A percentile compares a stretch with the other conserved stretches of the same genome.
Evolutionary conservation across 2,797 vertebrate genomes (phyloP).

Genomic region (Sebastes reedi): DNA sequence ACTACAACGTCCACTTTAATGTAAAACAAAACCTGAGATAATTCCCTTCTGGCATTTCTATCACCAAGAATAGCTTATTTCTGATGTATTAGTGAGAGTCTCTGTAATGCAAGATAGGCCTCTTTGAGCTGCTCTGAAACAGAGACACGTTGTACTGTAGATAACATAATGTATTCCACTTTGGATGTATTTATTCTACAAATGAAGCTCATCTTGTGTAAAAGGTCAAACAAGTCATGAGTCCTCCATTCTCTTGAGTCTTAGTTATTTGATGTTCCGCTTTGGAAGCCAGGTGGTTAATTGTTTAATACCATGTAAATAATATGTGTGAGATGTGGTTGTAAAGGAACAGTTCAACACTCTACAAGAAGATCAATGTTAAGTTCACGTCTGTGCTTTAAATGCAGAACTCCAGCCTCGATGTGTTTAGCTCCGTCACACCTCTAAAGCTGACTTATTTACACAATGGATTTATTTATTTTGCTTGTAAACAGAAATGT

Average conservation of each 20-base stretch:
- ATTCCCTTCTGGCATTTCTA: conserved; percentile 1
- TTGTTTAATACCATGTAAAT: neutral
- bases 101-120: neutral
- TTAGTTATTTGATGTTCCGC: neutral
- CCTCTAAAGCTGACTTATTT: neutral
- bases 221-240: neutral
- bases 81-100: neutral
- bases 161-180: neutral
- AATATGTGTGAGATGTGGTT: neutral
- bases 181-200: neutral
- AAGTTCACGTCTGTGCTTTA: neutral
- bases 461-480: neutral
- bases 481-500: neutral
- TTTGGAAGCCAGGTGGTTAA: neutral
- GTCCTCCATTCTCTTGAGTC: neutral
- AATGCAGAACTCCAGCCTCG: neutral
- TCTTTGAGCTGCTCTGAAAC: neutral
- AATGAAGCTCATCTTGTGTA: neutral
- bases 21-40: neutral
- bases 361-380: neutral
- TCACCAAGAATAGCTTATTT: neutral
- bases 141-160: neutral
- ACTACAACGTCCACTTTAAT: neutral
- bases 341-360: neutral
- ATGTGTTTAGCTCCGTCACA: neutral